phyloP scores from a whole-genome alignment of 23 tunicate species.

The Styela clava region DNA sequence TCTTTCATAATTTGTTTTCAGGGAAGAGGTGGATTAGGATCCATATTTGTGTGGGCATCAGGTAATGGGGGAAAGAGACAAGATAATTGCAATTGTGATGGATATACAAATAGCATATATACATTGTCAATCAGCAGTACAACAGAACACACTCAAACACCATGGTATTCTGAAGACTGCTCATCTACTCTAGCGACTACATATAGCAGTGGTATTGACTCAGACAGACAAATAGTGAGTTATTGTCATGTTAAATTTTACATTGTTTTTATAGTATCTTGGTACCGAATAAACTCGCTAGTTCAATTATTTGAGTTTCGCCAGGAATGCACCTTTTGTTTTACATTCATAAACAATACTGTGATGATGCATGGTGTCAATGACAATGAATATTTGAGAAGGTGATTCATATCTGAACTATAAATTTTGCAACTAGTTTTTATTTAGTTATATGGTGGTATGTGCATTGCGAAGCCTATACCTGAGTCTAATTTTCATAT shows the following conservation, averaged over 20 bases:
- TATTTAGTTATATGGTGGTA: no score
- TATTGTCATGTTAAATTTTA: not conserved
- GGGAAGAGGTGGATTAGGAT: slow-evolving; percentile 96
- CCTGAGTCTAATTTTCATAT: no score
- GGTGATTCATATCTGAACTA: no score
- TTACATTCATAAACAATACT: no score
- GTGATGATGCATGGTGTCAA: no score
- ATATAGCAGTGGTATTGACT: slow-evolving; percentile 70
- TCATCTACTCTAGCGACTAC: slow-evolving; percentile 95
- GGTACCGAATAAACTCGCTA: no score
- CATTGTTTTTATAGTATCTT: no score
- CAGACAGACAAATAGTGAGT: slow-evolving; percentile 88
- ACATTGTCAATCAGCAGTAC: slow-evolving; percentile 93
- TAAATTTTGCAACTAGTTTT: no score
- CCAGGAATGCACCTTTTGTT: not conserved
- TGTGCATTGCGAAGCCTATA: no score
- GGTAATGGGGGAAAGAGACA: slow-evolving; percentile 90
- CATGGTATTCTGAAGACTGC: slow-evolving; percentile 98
- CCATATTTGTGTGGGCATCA: slow-evolving; percentile 99
- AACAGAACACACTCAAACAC: slow-evolving; percentile 53
- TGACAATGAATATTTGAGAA: no score
- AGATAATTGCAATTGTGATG: slow-evolving; percentile 99
- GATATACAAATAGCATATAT: slow-evolving; percentile 96
- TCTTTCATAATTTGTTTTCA: no score
- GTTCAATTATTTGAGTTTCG: no score